Conservation (phyloP, 2,797 vertebrate species). For the Xyrichtys novacula region DNA sequence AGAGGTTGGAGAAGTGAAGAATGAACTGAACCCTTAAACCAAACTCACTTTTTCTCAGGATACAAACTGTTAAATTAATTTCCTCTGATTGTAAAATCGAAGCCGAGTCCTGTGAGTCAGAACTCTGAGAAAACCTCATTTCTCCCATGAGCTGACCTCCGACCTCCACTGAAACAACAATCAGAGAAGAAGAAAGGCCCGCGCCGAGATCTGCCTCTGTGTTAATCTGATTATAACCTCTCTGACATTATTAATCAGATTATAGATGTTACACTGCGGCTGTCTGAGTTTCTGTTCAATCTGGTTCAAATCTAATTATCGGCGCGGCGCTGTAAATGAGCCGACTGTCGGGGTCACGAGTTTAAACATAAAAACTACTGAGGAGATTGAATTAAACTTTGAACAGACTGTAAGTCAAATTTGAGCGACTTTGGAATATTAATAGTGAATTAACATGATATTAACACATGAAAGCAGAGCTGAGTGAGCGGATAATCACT, state of each 20-base stretch:
- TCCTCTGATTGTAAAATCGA: too few relatives aligned
- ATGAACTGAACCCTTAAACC: too few relatives aligned
- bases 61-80: too few relatives aligned
- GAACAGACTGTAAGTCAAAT: slow-evolving; percentile 49
- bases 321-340: slow-evolving; percentile 25
- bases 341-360: slow-evolving; percentile 46
- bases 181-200: slow-evolving; percentile 27
- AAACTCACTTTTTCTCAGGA: too few relatives aligned
- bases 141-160: slow-evolving; percentile 34
- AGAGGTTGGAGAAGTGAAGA: too few relatives aligned
- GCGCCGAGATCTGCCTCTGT: slow-evolving; percentile 6
- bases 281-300: slow-evolving; percentile 45
- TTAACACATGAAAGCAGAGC: slow-evolving; percentile 70
- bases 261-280: slow-evolving; percentile 44
- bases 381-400: slow-evolving; percentile 70
- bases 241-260: slow-evolving; percentile 63
- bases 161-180: slow-evolving; percentile 22
- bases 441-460: slow-evolving; percentile 71
- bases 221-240: slow-evolving; percentile 67
- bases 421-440: slow-evolving; percentile 64
- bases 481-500: slow-evolving; percentile 51
- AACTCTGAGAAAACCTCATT: slow-evolving; percentile 1
- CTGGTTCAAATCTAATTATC: slow-evolving; percentile 61
- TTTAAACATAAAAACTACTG: slow-evolving; percentile 50
- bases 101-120: too few relatives aligned